Evolutionary conservation across 2,888 invertebrate species (phyloP).

Genomic region (Exephanes ischioxanthus): DNA sequence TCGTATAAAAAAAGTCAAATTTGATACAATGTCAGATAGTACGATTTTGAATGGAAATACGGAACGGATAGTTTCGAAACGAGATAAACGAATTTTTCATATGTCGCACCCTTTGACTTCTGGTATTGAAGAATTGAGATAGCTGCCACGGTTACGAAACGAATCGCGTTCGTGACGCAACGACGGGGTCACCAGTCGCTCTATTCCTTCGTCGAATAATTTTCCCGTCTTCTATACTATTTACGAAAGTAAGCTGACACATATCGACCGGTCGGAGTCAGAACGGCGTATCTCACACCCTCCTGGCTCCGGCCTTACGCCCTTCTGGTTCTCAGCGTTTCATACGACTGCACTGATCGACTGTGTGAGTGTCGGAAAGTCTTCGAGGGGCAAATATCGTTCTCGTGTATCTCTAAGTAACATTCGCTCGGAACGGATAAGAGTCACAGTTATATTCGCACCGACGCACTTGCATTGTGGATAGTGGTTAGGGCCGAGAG

Average conservation of each 20-base stretch:
- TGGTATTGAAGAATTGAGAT: slow-evolving; percentile 52
- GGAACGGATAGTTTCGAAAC: slow-evolving; percentile 29
- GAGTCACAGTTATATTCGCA: slow-evolving; percentile 33
- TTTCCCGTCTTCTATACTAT: slow-evolving; percentile 9
- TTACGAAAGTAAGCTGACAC: slow-evolving; percentile 6
- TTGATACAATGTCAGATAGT: neutral
- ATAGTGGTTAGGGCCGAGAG: slow-evolving; percentile 57
- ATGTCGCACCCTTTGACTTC: slow-evolving; percentile 54
- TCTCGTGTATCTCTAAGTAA: neutral
- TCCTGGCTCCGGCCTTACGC: neutral
- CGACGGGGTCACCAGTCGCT: neutral
- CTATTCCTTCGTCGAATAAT: slow-evolving; percentile 30
- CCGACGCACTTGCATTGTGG: slow-evolving; percentile 50
- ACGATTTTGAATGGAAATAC: slow-evolving; percentile 4
- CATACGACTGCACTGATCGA: neutral
- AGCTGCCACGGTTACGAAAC: slow-evolving; percentile 29
- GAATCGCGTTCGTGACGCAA: slow-evolving; percentile 52
- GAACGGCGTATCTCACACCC: no score
- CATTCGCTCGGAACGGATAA: neutral
- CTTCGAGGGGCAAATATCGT: no score
- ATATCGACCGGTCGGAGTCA: no score
- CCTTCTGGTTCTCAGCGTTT: neutral
- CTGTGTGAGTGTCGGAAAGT: no score
- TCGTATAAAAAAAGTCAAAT: neutral
- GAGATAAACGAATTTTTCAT: slow-evolving; percentile 41